Percentiles rank a stretch among this genome's conserved stretches.
Evolutionary conservation across 1,140 invertebrate species (phyloP).

Genomic region (Nasonia giraulti): DNA sequence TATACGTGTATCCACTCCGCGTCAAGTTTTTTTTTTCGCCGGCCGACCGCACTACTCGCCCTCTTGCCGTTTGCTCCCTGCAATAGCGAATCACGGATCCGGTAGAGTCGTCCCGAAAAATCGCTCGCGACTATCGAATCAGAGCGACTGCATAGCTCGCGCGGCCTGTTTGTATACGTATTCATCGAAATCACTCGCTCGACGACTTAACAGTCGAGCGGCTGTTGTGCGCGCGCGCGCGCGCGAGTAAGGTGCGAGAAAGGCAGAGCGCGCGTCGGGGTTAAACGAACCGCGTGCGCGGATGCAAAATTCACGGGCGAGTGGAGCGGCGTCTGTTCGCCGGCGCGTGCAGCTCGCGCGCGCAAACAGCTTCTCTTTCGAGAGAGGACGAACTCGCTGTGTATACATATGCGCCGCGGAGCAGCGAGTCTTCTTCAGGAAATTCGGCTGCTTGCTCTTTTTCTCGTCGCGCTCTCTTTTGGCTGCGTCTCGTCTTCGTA

Average conservation of each 20-base stretch:
- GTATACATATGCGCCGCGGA: background rate
- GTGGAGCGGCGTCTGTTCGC: background rate
- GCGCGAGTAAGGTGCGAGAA: slow-evolving; percentile 10
- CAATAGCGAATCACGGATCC: too few species aligned
- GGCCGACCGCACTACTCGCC: background rate
- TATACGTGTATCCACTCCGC: slow-evolving; percentile 6
- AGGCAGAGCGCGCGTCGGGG: slow-evolving; percentile 4
- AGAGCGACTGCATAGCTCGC: too few species aligned
- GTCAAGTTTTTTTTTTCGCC: background rate
- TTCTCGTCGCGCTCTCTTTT: background rate
- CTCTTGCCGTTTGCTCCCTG: background rate
- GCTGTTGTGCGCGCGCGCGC: background rate
- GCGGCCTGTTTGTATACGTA: too few species aligned
- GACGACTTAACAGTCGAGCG: slow-evolving; percentile 37
- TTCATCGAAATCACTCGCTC: background rate
- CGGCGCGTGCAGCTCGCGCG: background rate
- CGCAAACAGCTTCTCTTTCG: slow-evolving; percentile 10
- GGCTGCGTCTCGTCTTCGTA: too few species aligned
- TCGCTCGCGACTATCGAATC: background rate
- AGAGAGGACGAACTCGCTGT: slow-evolving; percentile 18
- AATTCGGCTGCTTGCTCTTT: slow-evolving; percentile 27
- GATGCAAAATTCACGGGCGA: slow-evolving; percentile 50
- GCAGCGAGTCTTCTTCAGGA: slow-evolving; percentile 36
- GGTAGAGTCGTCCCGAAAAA: background rate
- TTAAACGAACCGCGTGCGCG: slow-evolving; percentile 45